Evolutionary conservation across 2,113 vertebrate genomes (phyloP).

Genomic region (Apistogramma diplotaenia): DNA sequence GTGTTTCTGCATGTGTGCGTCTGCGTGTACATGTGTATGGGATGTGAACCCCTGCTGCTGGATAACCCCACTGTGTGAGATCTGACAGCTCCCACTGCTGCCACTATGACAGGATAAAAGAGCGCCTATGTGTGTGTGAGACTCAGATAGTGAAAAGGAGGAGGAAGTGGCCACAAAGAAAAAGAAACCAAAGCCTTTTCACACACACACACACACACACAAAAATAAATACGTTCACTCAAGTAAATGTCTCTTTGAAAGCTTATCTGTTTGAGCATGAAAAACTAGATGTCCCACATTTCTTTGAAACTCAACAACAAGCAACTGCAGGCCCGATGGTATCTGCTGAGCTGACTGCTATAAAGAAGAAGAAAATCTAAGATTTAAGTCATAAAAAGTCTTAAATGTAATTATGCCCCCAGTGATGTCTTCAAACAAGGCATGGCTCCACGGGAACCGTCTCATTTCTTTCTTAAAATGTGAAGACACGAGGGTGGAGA

Average conservation of each 20-base stretch:
- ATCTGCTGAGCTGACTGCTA: constrained; percentile 15
- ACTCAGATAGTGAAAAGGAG: constrained; percentile 35
- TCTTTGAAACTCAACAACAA: constrained; percentile 18
- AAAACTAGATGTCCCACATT: not conserved
- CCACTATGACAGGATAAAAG: constrained; percentile 45
- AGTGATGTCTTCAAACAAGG: constrained; percentile 4
- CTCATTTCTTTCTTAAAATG: not conserved
- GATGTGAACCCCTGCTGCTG: constrained; percentile 39
- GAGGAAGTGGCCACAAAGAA: constrained; percentile 31
- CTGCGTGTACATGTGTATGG: not conserved
- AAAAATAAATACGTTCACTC: constrained; percentile 10
- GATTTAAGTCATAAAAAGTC: constrained; percentile 36
- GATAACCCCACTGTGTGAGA: constrained; percentile 57
- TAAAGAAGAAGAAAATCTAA: constrained; percentile 6
- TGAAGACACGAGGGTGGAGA: not conserved
- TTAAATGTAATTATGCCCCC: constrained; percentile 30
- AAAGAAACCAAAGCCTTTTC: constrained; percentile 20
- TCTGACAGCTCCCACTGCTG: constrained; percentile 59
- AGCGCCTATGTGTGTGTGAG: constrained; percentile 19
- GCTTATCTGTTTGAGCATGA: constrained; percentile 21
- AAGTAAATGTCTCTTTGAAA: constrained; percentile 24
- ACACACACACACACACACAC: not conserved
- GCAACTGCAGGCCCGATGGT: not conserved
- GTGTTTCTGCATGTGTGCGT: not conserved
- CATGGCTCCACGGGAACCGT: not conserved